Conservation (phyloP, 1,140 invertebrate genomes). For the Portunus trituberculatus region DNA sequence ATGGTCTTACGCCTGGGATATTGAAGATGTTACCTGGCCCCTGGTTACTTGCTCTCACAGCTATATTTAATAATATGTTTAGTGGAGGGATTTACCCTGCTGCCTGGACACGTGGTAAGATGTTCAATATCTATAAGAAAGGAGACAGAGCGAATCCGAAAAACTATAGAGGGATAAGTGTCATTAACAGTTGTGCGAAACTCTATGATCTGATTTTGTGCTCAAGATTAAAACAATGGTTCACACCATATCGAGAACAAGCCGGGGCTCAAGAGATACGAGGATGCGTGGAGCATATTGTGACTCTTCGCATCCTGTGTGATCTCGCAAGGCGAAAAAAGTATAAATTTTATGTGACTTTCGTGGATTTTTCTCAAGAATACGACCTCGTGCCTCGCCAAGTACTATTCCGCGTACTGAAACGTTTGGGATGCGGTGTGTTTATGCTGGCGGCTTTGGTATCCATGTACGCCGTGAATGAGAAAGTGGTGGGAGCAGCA, state of each 20-base stretch:
- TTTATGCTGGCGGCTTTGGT: neutral
- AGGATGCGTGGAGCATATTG: slow-evolving; percentile 35
- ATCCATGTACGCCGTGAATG: neutral
- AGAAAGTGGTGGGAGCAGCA: too few species aligned
- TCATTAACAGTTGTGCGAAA: neutral
- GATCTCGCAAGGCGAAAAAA: slow-evolving; percentile 32
- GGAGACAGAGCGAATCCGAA: neutral
- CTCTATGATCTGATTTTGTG: too few species aligned
- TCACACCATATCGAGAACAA: too few species aligned
- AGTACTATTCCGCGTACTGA: neutral
- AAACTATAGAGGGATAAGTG: slow-evolving; percentile 16
- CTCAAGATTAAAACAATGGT: too few species aligned
- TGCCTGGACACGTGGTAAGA: neutral
- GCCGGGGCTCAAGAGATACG: neutral
- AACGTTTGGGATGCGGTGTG: slow-evolving; percentile 33
- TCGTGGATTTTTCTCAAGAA: neutral
- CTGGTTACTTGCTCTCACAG: neutral
- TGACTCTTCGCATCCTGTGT: slow-evolving; percentile 11
- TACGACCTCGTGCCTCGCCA: slow-evolving; percentile 24
- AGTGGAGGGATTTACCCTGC: neutral
- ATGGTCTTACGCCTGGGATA: slow-evolving; percentile 33
- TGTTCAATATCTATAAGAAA: slow-evolving; percentile 25
- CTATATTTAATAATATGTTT: slow-evolving; percentile 25
- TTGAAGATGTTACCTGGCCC: slow-evolving; percentile 29
- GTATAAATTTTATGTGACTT: neutral